Base-by-base conservation (phyloP, 1,140 invertebrate species). In the Teleogryllus occipitalis region DNA sequence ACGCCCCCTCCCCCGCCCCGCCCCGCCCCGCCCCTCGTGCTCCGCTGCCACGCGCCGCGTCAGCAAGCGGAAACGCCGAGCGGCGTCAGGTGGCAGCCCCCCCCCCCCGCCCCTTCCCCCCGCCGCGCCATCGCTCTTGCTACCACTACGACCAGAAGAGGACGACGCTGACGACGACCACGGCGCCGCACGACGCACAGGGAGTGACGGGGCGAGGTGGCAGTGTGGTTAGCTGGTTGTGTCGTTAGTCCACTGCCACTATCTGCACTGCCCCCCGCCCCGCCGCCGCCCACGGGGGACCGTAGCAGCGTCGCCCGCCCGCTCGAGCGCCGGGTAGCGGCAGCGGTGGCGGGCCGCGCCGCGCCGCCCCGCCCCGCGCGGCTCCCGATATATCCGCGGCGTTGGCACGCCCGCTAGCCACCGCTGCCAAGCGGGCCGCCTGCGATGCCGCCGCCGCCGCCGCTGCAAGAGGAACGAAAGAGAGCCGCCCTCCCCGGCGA, bases 221-320 rank as follows among this genome's bases (percentile, higher is more conserved):
- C 96, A 97, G 96, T 97, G 96, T 97, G 95, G 96, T 97, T 98
- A 97, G 96, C 96, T 97, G 96, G 96, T 97, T 97, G 96, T 95
- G 92, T 93, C 87, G 85, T 82, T 82, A 86, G 84, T 85, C 78
- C 90, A 97, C 96, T 95, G 93, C 96, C 95, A 94, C 95, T 97
- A 94, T 93, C 94, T 91, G 89, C 94, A 95, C 27, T 39, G 27
- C 92, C 95, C 93, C 88, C 92, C 78, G 83, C 82, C 75, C 54
- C 21, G 75, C 10, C 74, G n/a, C 74, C 47, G 12, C 46, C 21
- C 76, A 12, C 22, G 18, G 14, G 27, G 74, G 27, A 7, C 1
- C 54, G 54, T 10, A 18, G 18, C 54, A 10, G 18, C 54, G 54
- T 18, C 10, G 54, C 54, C 54, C 2, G 8, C 49, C 10, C 54